phyloP scores from a whole-genome alignment of 2,113 vertebrate genomes.

The Promerops cafer region DNA sequence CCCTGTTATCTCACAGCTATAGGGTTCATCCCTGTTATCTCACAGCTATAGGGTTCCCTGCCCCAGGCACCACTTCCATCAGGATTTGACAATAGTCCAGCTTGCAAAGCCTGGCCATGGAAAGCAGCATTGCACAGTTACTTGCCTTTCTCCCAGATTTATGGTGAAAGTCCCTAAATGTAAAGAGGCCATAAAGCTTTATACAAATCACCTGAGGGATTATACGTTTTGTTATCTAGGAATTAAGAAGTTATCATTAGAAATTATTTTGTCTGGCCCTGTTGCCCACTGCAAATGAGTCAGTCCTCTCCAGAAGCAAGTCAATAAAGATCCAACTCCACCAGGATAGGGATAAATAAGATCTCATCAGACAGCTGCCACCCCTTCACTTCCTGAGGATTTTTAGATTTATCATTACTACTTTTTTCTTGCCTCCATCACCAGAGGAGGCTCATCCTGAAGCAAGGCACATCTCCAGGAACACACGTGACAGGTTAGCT shows the following conservation, averaged over 20 bases:
- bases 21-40: background rate
- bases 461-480: background rate
- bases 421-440: background rate
- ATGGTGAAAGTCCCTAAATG: background rate
- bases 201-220: background rate
- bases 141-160: background rate
- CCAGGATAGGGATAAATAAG: background rate
- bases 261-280: background rate
- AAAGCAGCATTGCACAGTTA: fast-evolving
- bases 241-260: background rate
- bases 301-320: background rate
- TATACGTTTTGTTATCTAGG: background rate
- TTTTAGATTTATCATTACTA: background rate
- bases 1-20: fast-evolving
- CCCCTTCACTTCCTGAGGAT: background rate
- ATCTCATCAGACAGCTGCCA: background rate
- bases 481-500: background rate
- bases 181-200: background rate
- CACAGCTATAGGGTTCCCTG: background rate
- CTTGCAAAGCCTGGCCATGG: background rate
- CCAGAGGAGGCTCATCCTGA: background rate
- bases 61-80: background rate
- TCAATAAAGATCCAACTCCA: background rate
- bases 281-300: background rate
- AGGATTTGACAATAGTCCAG: background rate